Evolutionary conservation across 2,797 vertebrate species (phyloP), one percentile per base, ranked within the genome.

Genomic region (Eremophila alpestris): DNA sequence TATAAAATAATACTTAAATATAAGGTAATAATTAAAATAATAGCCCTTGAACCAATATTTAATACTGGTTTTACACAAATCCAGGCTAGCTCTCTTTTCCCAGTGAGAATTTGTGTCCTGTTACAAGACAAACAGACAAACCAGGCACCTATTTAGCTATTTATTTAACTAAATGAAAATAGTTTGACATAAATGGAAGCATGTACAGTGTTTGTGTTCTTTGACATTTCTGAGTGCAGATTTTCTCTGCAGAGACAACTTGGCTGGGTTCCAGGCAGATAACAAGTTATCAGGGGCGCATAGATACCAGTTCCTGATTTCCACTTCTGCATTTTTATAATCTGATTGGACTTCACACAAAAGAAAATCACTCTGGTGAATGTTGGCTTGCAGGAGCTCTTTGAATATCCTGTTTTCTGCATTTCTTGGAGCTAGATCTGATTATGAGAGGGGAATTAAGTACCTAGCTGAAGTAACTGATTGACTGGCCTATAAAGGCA

Each of bases 281-380:
- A 96, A 84, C 79, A 70, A 89, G 91, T 94, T 96, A 96, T 94
- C 83, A 6, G 67, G 87, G 54, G 79, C 81, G 79, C 74, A 85
- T 45, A 94, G 94, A 95, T 95, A 86, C 92, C 88, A 85, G 73
- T 83, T 93, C 76, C 90, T 90, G 94, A 95, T 95, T 95, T 89
- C 90, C 80, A 88, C 79, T 93, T 91, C 78, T 90, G 86, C 81
- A 80, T 96, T 94, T 94, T 80, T 88, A 49, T 94, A 95, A 97
- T 97, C 95, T 89, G 92, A 95, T 96, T 95, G 94, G 93, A 91
- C 81, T 95, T 94, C 78, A 85, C 84, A 94, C 90, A 94, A 74
- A 96, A 89, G 89, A 89, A 94, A 95, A 96, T 92, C 83, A 83
- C 83, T 95, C 93, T 83, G 81, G 78, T 94, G 81, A 63, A 91